Base-by-base conservation (phyloP, 2,888 invertebrate genomes). In the Leptinotarsa juncta region DNA sequence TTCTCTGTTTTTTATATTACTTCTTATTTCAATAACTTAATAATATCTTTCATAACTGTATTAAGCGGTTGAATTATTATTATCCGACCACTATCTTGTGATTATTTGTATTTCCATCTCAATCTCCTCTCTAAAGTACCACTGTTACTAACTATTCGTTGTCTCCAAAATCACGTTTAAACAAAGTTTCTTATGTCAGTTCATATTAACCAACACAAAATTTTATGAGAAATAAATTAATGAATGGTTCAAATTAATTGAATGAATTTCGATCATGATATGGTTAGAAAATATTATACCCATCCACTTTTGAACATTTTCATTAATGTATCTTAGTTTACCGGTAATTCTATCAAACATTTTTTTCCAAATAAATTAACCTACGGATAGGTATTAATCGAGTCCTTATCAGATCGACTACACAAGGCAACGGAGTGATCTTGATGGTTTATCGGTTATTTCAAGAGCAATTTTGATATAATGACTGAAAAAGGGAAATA, bases 401-500 rank as follows among this genome's bases (percentile, higher is more conserved):
- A 77, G 65, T 66, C 72, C 69, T 74, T 80, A 78, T 80, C 78
- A 78, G 78, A 79, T 77, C 60, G 68, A 77, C 75, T 66, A 70
- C 71, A 71, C 65, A 72, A 70, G 70, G 75, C 69, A 67, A 75
- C 75, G 72, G 57, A 71, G 55, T 62, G 75, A 75, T 75, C 75
- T 75, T 75, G 72, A 81, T 81, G 77, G 78, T 79, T 80, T 80
- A 81, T 82, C 79, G 79, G 77, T 77, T 81, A 80, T 80, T 80
- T 79, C 78, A 71, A 81, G 77, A 80, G 79, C 80, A 82, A 82
- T 82, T 82, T 82, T 77, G 77, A 78, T 81, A 82, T 82, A 82
- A 82, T 82, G 80, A 81, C 79, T 76, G 78, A 72, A 79, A 79
- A 81, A 81, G 79, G 82, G 81, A 82, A 82, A 82, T 82, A 77